Conservation (phyloP, 2,888 invertebrate genomes). For the Caenorhabditis drosophilae region DNA sequence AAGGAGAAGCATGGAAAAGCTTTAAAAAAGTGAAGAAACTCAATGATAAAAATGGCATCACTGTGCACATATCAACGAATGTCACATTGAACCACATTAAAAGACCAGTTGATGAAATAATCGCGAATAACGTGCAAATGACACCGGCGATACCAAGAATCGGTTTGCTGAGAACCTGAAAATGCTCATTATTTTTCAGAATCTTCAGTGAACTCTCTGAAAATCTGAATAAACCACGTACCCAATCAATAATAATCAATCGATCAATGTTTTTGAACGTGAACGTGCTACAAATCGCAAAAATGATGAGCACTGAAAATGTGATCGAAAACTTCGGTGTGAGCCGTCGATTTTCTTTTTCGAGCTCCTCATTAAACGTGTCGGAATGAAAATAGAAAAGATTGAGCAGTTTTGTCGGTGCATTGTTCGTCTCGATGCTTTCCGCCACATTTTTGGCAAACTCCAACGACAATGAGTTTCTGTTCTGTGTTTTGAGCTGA, state of each 20-base stretch:
- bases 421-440: slow-evolving; percentile 30
- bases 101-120: slow-evolving; percentile 85
- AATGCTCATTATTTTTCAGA: slow-evolving; percentile 72
- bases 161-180: slow-evolving; percentile 81
- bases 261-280: slow-evolving; percentile 47
- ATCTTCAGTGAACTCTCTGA: slow-evolving; percentile 81
- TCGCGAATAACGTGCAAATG: slow-evolving; percentile 76
- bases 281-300: slow-evolving; percentile 61
- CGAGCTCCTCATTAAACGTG: slow-evolving; percentile 61
- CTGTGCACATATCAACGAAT: slow-evolving; percentile 90
- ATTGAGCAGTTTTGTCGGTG: slow-evolving; percentile 41
- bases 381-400: slow-evolving; percentile 62
- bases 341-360: slow-evolving; percentile 54
- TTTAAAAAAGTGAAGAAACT: no score
- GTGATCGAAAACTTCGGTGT: slow-evolving; percentile 62
- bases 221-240: slow-evolving; percentile 68
- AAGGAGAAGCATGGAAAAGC: no score
- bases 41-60: slow-evolving; percentile 91
- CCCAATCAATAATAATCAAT: slow-evolving; percentile 82
- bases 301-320: slow-evolving; percentile 57
- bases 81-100: slow-evolving; percentile 87
- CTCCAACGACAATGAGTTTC: slow-evolving; percentile 38
- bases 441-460: slow-evolving; percentile 52
- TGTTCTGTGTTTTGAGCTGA: slow-evolving; percentile 55
- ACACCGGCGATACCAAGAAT: slow-evolving; percentile 68